Percentiles rank a stretch among this genome's conserved stretches.
Evolutionary conservation across 1,140 invertebrate genomes (phyloP).

Genomic region (Papilio helenus): DNA sequence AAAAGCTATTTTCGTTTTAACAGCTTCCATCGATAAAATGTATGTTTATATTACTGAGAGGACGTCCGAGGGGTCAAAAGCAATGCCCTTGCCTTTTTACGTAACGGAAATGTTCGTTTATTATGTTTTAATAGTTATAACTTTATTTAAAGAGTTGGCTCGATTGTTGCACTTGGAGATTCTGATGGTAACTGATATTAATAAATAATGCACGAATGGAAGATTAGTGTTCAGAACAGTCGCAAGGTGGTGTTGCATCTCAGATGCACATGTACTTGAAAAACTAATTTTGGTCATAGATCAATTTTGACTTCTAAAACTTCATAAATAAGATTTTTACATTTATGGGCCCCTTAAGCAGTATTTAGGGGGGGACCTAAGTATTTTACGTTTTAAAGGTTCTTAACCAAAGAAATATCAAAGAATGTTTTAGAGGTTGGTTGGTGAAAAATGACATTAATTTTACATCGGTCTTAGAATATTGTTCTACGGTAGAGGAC

Average conservation of each 20-base stretch:
- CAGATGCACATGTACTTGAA: neutral
- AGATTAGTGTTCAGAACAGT: neutral
- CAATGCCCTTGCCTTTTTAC: constrained; percentile 1
- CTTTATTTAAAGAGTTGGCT: constrained; percentile 7
- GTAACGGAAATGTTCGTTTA: constrained; percentile 25
- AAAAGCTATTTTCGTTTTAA: constrained; percentile 39
- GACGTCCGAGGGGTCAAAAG: constrained; percentile 36
- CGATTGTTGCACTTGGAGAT: constrained; percentile 2
- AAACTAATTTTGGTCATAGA: neutral
- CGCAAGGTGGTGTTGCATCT: neutral
- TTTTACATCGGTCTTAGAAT: no score
- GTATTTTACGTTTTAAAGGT: no score
- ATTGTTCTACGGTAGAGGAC: no score
- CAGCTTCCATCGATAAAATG: constrained; percentile 33
- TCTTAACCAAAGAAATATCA: no score
- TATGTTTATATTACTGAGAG: constrained; percentile 28
- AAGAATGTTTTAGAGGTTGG: no score
- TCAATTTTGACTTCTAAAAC: no score
- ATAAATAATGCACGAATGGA: neutral
- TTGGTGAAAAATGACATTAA: no score
- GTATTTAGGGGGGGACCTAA: no score
- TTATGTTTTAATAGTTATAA: neutral
- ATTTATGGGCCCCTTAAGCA: no score
- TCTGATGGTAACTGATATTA: neutral
- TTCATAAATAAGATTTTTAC: no score